Evolutionary conservation across 2,888 invertebrate species (phyloP).

Genomic region (Sarcophaga carnaria): DNA sequence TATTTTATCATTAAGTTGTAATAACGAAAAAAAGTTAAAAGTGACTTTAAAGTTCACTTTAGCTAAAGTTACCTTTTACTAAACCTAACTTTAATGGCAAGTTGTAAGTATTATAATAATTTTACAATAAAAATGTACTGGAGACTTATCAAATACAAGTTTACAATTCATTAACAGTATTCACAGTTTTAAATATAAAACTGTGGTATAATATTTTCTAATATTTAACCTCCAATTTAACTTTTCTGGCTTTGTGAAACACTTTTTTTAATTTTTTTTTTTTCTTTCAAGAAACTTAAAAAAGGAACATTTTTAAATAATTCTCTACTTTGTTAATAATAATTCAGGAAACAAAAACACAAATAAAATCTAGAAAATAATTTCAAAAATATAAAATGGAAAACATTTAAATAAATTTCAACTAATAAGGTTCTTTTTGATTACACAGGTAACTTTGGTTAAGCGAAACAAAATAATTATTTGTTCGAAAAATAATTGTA

Average conservation of each 20-base stretch:
- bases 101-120: too few relatives aligned
- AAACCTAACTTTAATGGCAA: too few relatives aligned
- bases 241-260: background rate
- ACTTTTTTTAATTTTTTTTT: background rate
- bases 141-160: too few relatives aligned
- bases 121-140: too few relatives aligned
- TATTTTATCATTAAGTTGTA: too few relatives aligned
- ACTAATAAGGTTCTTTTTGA: conserved; percentile 67
- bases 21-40: too few relatives aligned
- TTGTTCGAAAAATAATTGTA: conserved; percentile 40
- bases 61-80: too few relatives aligned
- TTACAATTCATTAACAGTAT: too few relatives aligned
- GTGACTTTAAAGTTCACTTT: too few relatives aligned
- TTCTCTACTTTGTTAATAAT: conserved; percentile 53
- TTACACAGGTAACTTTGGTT: conserved; percentile 69
- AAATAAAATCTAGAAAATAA: conserved; percentile 33
- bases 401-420: conserved; percentile 46
- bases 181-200: too few relatives aligned
- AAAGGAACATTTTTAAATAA: conserved; percentile 62
- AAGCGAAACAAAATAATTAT: conserved; percentile 58
- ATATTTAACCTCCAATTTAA: background rate
- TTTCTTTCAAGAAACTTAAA: conserved; percentile 44
- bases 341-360: conserved; percentile 35
- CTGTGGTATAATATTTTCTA: too few relatives aligned
- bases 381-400: too few relatives aligned